Base-by-base conservation (phyloP, 1,140 invertebrate species). In the Lordiphosa stackelbergi region DNA sequence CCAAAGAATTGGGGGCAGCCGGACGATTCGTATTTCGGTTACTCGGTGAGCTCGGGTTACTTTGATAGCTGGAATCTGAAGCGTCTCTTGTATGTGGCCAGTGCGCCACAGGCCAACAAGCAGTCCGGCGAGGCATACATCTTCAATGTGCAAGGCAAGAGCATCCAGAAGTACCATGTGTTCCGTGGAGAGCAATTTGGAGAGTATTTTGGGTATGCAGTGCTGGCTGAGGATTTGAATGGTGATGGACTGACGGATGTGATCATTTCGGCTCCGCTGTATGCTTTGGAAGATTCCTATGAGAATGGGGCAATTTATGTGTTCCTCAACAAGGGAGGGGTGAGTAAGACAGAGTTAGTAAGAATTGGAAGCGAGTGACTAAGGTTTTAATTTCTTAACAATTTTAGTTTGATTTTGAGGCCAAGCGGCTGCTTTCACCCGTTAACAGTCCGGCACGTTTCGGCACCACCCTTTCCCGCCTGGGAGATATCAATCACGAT, bases 191-290 rank as follows among this genome's bases (percentile, higher is more conserved):
- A 89, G 22, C 91, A 95, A 84, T 85, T 92, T 19, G 94, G 94
- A 1, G 91, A 94, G 43, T 95, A 95, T 83, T 96, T 95, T 83
- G 95, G 95, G 4, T 90, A 92, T 0, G 88, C 90, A 11, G 69
- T 97, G 1, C 87, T 91, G 41, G 91, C 91, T 2, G 89, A 91
- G 19, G 94, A 96, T 87, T 74, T 95, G 1, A 93, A 94, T 75
- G 89, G 88, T 4, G 94, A 96, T 84, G 91, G 90, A 1, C 88
- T 90, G 13, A 90, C 92, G 58, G 93, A 97, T 72, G 84, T 97
- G 7, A 86, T 96, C 10, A 91, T 97, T 16, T 94, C 95, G n/a
- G 94, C 95, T 1, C 95, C 95, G 0, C 91, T 91, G 36, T 92
- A 92, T 85, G 43, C 88, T 56, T 59, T 87, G 59, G 70, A 73